Conservation (phyloP, 1,140 invertebrate genomes). For the Leptopilina clavipes region DNA sequence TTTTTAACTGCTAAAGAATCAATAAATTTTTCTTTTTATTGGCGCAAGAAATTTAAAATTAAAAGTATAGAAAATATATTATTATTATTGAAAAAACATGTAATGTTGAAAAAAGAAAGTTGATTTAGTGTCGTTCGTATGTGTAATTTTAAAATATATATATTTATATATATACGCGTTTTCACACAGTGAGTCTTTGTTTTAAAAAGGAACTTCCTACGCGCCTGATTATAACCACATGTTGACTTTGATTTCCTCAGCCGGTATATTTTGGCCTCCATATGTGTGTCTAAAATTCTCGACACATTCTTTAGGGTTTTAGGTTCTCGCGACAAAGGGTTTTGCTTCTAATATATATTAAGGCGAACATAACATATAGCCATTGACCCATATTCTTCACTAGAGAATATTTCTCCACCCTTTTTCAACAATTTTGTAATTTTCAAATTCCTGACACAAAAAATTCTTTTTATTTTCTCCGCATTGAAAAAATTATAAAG, state of each 20-base stretch:
- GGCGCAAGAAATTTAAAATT: too few species aligned
- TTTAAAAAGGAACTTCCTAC: slow-evolving; percentile 33
- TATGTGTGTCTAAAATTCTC: slow-evolving; percentile 35
- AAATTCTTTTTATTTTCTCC: too few species aligned
- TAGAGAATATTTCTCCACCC: neutral
- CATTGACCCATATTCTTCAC: neutral
- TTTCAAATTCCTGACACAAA: too few species aligned
- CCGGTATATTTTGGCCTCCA: slow-evolving; percentile 44
- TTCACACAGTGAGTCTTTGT: slow-evolving; percentile 28
- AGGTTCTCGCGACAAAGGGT: slow-evolving; percentile 45
- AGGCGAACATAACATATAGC: slow-evolving; percentile 53
- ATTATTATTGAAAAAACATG: too few species aligned
- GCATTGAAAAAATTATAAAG: too few species aligned
- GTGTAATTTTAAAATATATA: too few species aligned
- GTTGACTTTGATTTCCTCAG: slow-evolving; percentile 51
- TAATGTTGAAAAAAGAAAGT: too few species aligned
- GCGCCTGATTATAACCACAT: slow-evolving; percentile 40
- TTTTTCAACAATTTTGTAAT: neutral
- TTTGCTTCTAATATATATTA: slow-evolving; percentile 23
- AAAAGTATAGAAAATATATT: too few species aligned
- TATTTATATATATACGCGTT: neutral
- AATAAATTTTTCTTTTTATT: too few species aligned
- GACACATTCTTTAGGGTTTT: slow-evolving; percentile 35
- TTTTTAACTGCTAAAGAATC: too few species aligned
- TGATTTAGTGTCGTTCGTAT: neutral